Conservation (phyloP, 2,113 vertebrate species). For the Lipophrys pholis region DNA sequence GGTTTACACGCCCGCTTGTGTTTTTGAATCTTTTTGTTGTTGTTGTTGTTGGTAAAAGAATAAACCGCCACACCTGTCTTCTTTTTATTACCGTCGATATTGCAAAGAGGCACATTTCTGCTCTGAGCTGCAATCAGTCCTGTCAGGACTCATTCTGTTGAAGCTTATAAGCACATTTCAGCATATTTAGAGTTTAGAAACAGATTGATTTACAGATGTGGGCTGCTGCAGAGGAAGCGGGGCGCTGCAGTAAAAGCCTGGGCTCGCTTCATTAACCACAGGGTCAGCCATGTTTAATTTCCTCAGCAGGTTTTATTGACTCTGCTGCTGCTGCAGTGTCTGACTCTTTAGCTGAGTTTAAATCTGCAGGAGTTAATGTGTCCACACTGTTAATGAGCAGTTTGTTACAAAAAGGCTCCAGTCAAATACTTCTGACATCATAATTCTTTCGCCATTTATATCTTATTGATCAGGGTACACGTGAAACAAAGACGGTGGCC, state of each 20-base stretch:
- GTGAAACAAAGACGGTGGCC: too few relatives aligned
- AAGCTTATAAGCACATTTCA: background rate
- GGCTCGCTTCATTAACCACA: constrained; percentile 32
- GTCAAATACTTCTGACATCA: too few relatives aligned
- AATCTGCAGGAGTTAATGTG: constrained; percentile 13
- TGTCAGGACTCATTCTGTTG: background rate
- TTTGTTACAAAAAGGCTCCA: background rate
- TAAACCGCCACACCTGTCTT: background rate
- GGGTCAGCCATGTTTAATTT: constrained; percentile 32
- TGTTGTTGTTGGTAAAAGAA: background rate
- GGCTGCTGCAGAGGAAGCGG: constrained; percentile 2
- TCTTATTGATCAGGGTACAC: constrained; percentile 9
- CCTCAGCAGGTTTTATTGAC: constrained; percentile 25
- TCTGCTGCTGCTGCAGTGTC: background rate
- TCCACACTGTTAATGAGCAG: constrained; percentile 1
- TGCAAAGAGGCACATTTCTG: background rate
- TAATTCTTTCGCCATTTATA: too few relatives aligned
- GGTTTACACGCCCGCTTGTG: background rate
- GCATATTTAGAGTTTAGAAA: background rate
- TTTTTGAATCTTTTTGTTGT: background rate
- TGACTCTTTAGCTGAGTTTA: constrained; percentile 8
- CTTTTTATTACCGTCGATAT: background rate
- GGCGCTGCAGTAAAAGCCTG: background rate
- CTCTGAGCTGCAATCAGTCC: background rate
- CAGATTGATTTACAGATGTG: background rate